Percentiles rank a stretch among this genome's conserved stretches.
phyloP scores from a whole-genome alignment of 1,140 invertebrate species.

The Brachystomella parvula region DNA sequence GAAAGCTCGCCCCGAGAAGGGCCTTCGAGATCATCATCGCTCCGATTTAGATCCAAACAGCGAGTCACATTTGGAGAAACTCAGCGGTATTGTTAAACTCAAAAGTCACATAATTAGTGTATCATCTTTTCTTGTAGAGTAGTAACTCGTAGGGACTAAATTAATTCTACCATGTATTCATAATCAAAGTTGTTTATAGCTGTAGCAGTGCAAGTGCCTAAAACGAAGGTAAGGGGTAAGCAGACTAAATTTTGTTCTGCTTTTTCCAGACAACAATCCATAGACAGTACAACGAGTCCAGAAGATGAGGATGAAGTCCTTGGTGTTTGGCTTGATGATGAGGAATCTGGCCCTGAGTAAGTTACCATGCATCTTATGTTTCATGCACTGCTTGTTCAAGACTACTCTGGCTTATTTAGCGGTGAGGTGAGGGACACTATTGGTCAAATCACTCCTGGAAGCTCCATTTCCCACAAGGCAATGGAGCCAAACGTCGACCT shows the following conservation, averaged over 20 bases:
- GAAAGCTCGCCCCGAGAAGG: constrained; percentile 61
- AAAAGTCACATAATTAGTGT: background rate
- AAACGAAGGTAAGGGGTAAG: background rate
- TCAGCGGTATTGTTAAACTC: constrained; percentile 34
- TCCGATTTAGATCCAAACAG: constrained; percentile 52
- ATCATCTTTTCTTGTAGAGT: background rate
- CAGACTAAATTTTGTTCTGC: background rate
- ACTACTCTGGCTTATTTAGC: too few relatives aligned
- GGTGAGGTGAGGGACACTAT: constrained; percentile 12
- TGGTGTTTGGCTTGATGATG: constrained; percentile 31
- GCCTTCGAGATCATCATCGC: constrained; percentile 63
- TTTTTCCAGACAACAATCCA: constrained; percentile 26
- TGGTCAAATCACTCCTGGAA: constrained; percentile 33
- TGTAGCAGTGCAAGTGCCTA: background rate
- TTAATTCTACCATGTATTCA: background rate
- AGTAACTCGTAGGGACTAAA: background rate
- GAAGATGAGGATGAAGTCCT: constrained; percentile 33
- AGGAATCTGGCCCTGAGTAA: background rate
- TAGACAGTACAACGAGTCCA: constrained; percentile 30
- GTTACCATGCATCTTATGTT: too few relatives aligned
- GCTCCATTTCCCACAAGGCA: constrained; percentile 47
- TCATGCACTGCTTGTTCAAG: too few relatives aligned
- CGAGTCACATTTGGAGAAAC: constrained; percentile 57
- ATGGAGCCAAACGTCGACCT: constrained; percentile 92
- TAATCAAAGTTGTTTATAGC: background rate